Conservation (phyloP, 2,797 vertebrate genomes). For the Sitta carolinensis region DNA sequence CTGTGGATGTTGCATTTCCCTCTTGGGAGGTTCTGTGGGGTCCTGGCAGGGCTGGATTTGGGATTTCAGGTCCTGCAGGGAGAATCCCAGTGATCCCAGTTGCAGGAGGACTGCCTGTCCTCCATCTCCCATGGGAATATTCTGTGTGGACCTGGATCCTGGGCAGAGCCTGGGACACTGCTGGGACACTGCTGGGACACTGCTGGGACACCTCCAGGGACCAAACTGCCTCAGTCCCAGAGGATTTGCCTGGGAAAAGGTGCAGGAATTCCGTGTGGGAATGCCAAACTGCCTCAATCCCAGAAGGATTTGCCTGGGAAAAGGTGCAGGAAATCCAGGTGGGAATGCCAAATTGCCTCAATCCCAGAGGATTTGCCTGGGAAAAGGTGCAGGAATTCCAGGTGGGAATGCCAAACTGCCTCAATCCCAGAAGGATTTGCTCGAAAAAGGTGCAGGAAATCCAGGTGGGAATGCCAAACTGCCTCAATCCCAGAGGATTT, state of each 20-base stretch:
- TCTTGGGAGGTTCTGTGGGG: neutral
- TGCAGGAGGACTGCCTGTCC: neutral
- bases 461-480: too few species aligned
- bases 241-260: neutral
- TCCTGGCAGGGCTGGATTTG: neutral
- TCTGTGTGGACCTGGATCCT: accelerated
- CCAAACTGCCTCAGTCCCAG: neutral
- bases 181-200: neutral
- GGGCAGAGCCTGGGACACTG: neutral
- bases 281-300: neutral
- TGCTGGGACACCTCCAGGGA: too few species aligned
- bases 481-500: too few species aligned
- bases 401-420: too few species aligned
- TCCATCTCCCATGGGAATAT: neutral
- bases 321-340: too few species aligned
- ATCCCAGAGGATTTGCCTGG: too few species aligned
- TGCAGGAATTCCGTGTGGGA: neutral
- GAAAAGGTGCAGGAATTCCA: too few species aligned
- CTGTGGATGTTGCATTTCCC: too few species aligned
- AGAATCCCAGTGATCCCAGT: neutral
- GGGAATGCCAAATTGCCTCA: too few species aligned
- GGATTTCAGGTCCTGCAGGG: neutral
- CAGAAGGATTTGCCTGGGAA: too few species aligned
- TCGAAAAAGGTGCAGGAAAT: too few species aligned
- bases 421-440: too few species aligned